Base-by-base conservation (phyloP, 1,140 invertebrate species). In the Rhopalosiphum padi region DNA sequence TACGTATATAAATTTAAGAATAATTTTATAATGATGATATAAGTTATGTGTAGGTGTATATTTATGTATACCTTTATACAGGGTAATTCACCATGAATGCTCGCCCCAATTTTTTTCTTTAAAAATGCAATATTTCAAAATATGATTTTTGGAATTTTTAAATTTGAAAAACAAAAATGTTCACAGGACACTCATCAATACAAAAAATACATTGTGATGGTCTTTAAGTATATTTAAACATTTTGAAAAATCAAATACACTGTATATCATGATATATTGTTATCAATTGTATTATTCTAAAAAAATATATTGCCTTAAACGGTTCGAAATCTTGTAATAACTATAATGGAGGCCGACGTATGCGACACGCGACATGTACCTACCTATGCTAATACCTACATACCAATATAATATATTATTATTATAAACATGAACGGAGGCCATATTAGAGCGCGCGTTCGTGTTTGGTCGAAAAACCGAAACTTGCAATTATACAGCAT, bases 401-500 rank as follows among this genome's bases (percentile, higher is more conserved):
- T 60, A 60, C 55, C 55, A 23, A 53, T 60, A 30, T 60, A 60
- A 60, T 60, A 7, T 60, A 60, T 60, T 60, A 60, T n/a, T 77
- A n/a, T 77, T 77, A n/a, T 18, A 35, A 77, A 77, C n/a, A 77
- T 77, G 15, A n/a, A 18, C 60, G 30, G 60, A 15, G n/a, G 60
- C n/a, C 15, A n/a, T n/a, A 77, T 77, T 35, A 77, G 30, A 77
- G 60, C 60, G 60, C 30, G 30, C 60, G 60, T 77, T 77, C 60
- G 60, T 77, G 60, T 77, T 77, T 77, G n/a, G 60, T 77, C 15
- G 60, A 77, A 77, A 68, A 77, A 77, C n/a, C n/a, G 60, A 77
- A 77, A 77, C 60, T 4, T n/a, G 60, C 60, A 77, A 77, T 77
- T 77, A 77, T 77, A 77, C 60, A 15, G n/a, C 60, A 77, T 77